Conservation (phyloP, 2,888 invertebrate genomes). For the Unio pictorum region DNA sequence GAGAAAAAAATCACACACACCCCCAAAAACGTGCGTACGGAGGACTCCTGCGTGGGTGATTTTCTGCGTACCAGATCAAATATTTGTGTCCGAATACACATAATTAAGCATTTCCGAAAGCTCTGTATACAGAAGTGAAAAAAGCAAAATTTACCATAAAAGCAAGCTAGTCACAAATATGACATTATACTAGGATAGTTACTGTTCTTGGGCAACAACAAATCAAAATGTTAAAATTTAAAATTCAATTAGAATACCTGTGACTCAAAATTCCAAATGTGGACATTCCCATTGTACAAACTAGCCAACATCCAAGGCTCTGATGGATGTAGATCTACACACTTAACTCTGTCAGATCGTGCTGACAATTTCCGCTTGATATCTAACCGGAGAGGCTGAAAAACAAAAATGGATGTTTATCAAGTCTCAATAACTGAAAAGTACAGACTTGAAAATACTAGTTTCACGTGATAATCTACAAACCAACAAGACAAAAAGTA, state of each 20-base stretch:
- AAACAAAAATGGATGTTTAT: conserved; percentile 13
- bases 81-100: too few species aligned
- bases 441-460: background rate
- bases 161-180: too few species aligned
- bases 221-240: background rate
- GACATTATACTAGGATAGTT: background rate
- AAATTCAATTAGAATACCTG: conserved; percentile 75
- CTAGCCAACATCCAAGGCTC: conserved; percentile 99
- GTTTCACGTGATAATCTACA: too few species aligned
- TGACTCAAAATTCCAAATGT: conserved; percentile 99
- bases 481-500: too few species aligned
- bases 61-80: too few species aligned
- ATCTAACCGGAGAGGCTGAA: conserved; percentile 92
- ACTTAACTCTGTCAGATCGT: conserved; percentile 97
- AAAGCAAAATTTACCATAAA: too few species aligned
- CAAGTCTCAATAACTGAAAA: background rate
- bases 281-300: conserved; percentile 98
- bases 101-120: too few species aligned
- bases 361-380: conserved; percentile 98
- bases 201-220: background rate
- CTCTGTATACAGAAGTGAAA: too few species aligned
- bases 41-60: too few species aligned
- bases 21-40: too few species aligned
- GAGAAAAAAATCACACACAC: too few species aligned
- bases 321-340: conserved; percentile 96